Conservation (phyloP, 2,113 vertebrate genomes). For the Nanorana parkeri region DNA sequence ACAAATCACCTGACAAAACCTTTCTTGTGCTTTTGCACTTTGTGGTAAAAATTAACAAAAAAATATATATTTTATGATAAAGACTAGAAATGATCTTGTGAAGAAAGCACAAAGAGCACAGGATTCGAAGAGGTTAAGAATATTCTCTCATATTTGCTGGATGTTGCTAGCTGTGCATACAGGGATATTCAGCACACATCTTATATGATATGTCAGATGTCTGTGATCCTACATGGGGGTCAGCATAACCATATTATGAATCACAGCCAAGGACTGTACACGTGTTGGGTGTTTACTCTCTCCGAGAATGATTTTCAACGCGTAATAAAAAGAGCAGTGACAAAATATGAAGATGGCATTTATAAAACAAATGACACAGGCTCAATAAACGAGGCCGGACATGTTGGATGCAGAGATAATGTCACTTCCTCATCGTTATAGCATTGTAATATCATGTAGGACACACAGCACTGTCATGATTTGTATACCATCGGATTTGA, state of each 20-base stretch:
- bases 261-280: neutral
- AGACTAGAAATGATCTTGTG: too few species aligned
- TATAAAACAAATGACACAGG: neutral
- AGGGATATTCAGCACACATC: neutral
- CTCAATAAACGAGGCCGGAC: neutral
- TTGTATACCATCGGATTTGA: too few species aligned
- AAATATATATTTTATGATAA: too few species aligned
- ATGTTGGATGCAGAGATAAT: neutral
- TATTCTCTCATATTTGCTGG: neutral
- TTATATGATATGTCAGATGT: neutral
- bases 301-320: neutral
- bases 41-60: too few species aligned
- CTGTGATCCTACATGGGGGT: neutral
- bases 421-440: neutral
- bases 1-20: too few species aligned
- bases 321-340: neutral
- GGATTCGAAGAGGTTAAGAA: neutral
- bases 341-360: neutral
- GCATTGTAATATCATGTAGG: too few species aligned
- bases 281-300: neutral
- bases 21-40: too few species aligned
- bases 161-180: neutral
- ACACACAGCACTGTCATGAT: too few species aligned
- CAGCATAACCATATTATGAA: neutral
- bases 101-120: neutral